Evolutionary conservation across 2,113 vertebrate genomes (phyloP), one percentile per base, ranked within the genome.

Genomic region (Fregetta grallaria): DNA sequence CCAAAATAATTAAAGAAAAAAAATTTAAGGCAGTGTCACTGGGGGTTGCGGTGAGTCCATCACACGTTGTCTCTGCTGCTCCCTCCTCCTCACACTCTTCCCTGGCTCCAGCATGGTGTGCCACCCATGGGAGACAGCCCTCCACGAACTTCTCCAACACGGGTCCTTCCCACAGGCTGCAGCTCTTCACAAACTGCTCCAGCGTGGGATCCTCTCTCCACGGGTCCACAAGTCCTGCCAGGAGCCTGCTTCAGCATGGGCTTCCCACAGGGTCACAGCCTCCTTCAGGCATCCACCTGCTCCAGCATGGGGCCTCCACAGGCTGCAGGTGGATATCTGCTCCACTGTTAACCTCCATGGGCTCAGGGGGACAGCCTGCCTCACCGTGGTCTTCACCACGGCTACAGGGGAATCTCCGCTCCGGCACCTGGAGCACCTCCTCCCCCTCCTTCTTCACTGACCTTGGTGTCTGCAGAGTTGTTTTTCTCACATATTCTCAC

Each of bases 11-110:
- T 47, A 63, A 8, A 86, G 27, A 6, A n/a, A 61, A 58, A 53
- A 49, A 30, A 59, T 8, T 12, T 23, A 76, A 40, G 21, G 23
- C 36, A 53, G 11, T 22, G 36, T 40, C 1, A 79, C 65, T 22
- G 38, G 44, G 14, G 2, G 4, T 15, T 86, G 23, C 1, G 0
- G 61, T 44, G 27, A 67, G 52, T 52, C 52, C 44, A 73, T 42
- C 47, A 42, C 19, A 22, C 1, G 0, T 19, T 55, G 13, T 30
- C 29, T 47, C 61, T 76, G n/a, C 34, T 0, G 0, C 13, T 82
- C 34, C 23, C 61, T 68, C 36, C 44, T 36, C 30, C 29, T 68
- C 63, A 29, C 34, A 23, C 18, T 34, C 27, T 29, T 45, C 22
- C 8, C 15, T 15, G 55, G 47, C 56, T 77, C 25, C 72, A 63